A percentile compares a stretch with the other conserved stretches of the same genome.
phyloP scores from a whole-genome alignment of 1,140 invertebrate species.

The Drosophila varians region DNA sequence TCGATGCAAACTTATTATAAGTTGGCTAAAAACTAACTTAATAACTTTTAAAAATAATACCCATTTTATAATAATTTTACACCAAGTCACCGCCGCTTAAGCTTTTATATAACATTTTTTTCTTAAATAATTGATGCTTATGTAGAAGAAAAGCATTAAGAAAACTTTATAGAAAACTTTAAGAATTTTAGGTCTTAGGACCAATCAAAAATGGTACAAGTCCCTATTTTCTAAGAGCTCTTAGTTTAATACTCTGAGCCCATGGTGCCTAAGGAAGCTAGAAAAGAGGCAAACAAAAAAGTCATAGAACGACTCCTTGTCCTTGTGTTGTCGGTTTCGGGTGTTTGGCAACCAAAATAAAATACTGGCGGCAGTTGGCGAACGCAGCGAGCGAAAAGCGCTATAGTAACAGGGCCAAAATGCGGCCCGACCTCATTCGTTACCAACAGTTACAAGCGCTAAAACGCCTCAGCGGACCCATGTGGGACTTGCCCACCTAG shows the following conservation, averaged over 20 bases:
- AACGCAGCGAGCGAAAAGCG: conserved; percentile 49
- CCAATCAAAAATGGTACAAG: too few species aligned
- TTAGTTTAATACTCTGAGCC: neutral
- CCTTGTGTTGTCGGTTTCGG: conserved; percentile 66
- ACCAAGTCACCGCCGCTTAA: too few species aligned
- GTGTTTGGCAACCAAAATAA: conserved; percentile 76
- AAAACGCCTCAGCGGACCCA: conserved; percentile 59
- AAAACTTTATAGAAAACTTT: too few species aligned
- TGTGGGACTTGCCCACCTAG: conserved; percentile 34
- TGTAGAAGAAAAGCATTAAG: too few species aligned
- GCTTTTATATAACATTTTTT: too few species aligned
- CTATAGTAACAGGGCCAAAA: conserved; percentile 38
- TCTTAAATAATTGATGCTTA: too few species aligned
- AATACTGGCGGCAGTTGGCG: conserved; percentile 34
- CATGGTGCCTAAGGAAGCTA: conserved; percentile 23
- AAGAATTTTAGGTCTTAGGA: too few species aligned
- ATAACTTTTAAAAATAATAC: too few species aligned
- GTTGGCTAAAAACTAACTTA: too few species aligned
- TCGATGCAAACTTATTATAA: too few species aligned
- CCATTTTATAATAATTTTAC: too few species aligned
- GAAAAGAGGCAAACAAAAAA: neutral
- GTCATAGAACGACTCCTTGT: conserved; percentile 42
- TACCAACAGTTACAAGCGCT: conserved; percentile 75
- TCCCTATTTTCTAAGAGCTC: neutral
- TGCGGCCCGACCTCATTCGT: conserved; percentile 72